Percentiles rank a stretch among this genome's conserved stretches.
Conservation (phyloP, 2,888 invertebrate genomes). For the Lomographa bimaculata region DNA sequence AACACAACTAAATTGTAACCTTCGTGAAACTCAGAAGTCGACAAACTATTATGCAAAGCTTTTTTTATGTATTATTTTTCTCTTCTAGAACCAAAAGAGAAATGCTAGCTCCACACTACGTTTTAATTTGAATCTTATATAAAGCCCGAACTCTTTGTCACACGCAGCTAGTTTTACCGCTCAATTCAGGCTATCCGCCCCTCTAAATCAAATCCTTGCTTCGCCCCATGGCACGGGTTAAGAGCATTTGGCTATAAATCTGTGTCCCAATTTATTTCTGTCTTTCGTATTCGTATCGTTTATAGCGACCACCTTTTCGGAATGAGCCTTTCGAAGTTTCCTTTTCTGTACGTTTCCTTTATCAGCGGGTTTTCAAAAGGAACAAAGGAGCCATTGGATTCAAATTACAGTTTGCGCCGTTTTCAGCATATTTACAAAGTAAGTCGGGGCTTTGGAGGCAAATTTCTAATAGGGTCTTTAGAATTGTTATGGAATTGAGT, state of each 20-base stretch:
- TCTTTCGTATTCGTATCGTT: slow-evolving; percentile 61
- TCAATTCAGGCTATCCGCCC: too few species aligned
- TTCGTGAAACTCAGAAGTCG: too few species aligned
- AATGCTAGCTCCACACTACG: too few species aligned
- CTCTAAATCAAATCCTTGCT: slow-evolving; percentile 6
- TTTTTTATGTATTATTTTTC: too few species aligned
- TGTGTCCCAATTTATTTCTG: slow-evolving; percentile 72
- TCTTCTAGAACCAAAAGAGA: too few species aligned
- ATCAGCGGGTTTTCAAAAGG: slow-evolving; percentile 55
- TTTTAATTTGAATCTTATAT: too few species aligned
- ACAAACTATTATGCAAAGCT: too few species aligned
- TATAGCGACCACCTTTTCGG: slow-evolving; percentile 60
- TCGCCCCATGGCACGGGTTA: slow-evolving; percentile 54
- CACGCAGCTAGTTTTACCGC: too few species aligned
- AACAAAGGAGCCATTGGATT: slow-evolving; percentile 68
- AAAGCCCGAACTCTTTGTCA: too few species aligned
- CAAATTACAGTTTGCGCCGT: slow-evolving; percentile 55
- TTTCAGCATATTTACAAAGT: slow-evolving; percentile 43
- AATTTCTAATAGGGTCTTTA: slow-evolving; percentile 27
- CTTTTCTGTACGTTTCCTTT: slow-evolving; percentile 53
- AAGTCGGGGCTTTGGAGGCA: slow-evolving; percentile 31
- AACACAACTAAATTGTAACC: too few species aligned
- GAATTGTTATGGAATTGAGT: slow-evolving; percentile 11
- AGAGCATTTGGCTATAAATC: slow-evolving; percentile 81
- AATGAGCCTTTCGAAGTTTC: slow-evolving; percentile 31